Conservation (phyloP, 2,113 vertebrate species). For the Pseudonaja textilis region DNA sequence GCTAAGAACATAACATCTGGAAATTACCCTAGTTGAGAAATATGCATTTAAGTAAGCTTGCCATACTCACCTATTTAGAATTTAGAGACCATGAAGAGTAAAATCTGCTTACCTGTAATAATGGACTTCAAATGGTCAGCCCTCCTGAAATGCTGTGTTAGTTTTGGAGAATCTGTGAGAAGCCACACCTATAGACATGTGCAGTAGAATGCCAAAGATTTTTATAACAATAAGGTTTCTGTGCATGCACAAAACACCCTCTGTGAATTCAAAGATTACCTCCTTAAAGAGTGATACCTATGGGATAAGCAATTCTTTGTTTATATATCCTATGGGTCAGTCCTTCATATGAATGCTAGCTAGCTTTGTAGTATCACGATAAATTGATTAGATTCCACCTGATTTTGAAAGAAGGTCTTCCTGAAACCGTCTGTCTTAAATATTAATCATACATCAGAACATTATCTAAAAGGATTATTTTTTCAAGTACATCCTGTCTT, state of each 20-base stretch:
- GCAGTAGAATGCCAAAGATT: neutral
- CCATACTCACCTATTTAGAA: neutral
- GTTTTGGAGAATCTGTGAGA: neutral
- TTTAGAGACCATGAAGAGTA: neutral
- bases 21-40: neutral
- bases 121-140: neutral
- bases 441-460: neutral
- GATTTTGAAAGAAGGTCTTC: neutral
- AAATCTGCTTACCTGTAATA: neutral
- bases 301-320: neutral
- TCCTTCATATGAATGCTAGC: neutral
- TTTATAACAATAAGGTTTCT: neutral
- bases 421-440: neutral
- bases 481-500: neutral
- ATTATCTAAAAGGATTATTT: neutral
- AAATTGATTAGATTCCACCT: neutral
- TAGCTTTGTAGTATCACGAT: neutral
- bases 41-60: neutral
- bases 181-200: neutral
- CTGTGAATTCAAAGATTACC: neutral
- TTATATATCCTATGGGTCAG: neutral
- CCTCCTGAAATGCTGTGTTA: neutral
- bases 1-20: neutral
- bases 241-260: neutral
- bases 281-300: neutral